Percentiles rank a stretch among this genome's conserved stretches.
phyloP scores from a whole-genome alignment of 2,113 vertebrate genomes.

The Ceuthmochares aereus region DNA sequence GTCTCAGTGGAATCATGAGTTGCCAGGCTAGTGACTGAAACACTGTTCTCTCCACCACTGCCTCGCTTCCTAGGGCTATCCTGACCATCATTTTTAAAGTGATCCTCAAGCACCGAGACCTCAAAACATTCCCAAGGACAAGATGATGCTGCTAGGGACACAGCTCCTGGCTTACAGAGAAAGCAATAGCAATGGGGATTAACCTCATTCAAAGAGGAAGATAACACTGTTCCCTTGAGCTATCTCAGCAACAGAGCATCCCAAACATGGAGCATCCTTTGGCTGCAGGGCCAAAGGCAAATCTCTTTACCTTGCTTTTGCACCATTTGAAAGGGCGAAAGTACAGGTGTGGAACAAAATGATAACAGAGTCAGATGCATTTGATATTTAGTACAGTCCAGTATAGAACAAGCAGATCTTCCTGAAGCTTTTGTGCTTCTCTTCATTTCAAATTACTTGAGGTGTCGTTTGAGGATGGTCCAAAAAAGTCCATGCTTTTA shows the following conservation, averaged over 20 bases:
- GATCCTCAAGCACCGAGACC: accelerated
- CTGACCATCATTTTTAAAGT: not conserved
- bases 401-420: not conserved
- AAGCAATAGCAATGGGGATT: not conserved
- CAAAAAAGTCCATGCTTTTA: not conserved
- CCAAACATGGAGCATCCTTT: not conserved
- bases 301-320: not conserved
- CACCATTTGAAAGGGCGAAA: not conserved
- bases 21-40: not conserved
- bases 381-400: not conserved
- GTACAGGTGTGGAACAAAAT: not conserved
- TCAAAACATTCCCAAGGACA: not conserved
- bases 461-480: not conserved
- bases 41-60: accelerated
- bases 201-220: not conserved
- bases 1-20: accelerated
- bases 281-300: not conserved
- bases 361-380: not conserved
- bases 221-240: not conserved
- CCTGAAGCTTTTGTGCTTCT: not conserved
- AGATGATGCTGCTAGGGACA: not conserved
- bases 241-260: not conserved
- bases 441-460: not conserved
- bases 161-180: not conserved
- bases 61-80: accelerated